Base-by-base conservation (phyloP, 2,797 vertebrate species). In the Lindbergichthys nudifrons region DNA sequence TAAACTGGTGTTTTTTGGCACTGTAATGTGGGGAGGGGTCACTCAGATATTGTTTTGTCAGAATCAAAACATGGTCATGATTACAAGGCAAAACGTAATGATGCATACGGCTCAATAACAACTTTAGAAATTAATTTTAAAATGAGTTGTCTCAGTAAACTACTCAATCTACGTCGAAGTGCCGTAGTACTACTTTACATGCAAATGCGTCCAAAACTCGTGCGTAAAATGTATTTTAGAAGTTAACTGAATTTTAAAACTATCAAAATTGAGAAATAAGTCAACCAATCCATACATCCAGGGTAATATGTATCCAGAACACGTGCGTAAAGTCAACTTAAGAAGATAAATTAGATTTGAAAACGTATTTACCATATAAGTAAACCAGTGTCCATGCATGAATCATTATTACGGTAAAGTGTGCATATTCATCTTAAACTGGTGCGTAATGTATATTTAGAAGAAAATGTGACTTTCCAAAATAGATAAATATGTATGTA, bases 1-100 rank as follows among this genome's bases (percentile, higher is more conserved):
- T 9, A 36, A 6, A 36, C 32, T 36, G 32, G 32, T 36, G 32
- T 9, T 36, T 90, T 97, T 94, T 87, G 98, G 98, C 93, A 97
- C 98, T 99, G 92, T 15, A 82, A 79, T 66, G 70, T 16, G 59
- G 66, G 61, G 13, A 14, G 69, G 18, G 67, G 66, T 79, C 10
- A 78, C 32, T 1, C 32, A 36, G 6, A 60, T 5, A 42, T 59
- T 46, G 59, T 32, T 65, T 70, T 53, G 59, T 85, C n/a, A 83
- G 58, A 19, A 51, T 68, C 43, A 32, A n/a, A 70, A 74, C 36
- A 56, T 23, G 21, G 1, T 30, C 15, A 46, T 15, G 18, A 50
- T 39, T 26, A 36, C 8, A 36, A 6, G 32, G 32, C 7, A 8
- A 36, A 36, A 9, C 6, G 32, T 36, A 36, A 36, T 36, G 6